Evolutionary conservation across 2,113 vertebrate species (phyloP), one percentile per base, ranked within the genome.

Genomic region (Ictidomys tridecemlineatus): DNA sequence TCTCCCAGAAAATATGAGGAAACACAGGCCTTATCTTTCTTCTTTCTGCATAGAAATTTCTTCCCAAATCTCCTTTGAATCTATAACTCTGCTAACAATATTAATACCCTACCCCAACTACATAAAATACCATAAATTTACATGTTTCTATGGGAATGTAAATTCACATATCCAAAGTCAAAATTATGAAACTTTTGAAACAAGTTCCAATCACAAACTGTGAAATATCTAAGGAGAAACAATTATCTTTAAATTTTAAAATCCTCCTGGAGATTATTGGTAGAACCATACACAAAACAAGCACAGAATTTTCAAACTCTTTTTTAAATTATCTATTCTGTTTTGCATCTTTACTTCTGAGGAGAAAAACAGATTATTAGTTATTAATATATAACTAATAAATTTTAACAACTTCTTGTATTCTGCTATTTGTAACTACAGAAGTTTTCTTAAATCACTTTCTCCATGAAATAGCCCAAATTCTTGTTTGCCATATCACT

Each of bases 191-290:
- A 45, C 56, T 79, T 74, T 92, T 83, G 4, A 90, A 92, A 94
- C 34, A 89, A 94, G 17, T 63, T 51, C 78, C 30, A 63, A 1
- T 61, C 39, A 84, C 65, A 65, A 93, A 65, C 32, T 45, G 89
- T 73, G 70, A 89, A 39, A 83, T 95, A 7, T 8, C 6, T 13
- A 28, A 51, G 26, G 10, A 51, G 11, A 91, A 87, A 80, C 3
- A 93, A 80, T 48, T 48, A 34, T 10, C 51, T 97, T 96, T 85
- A 84, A 53, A 67, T 90, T 89, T 82, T 39, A 80, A 84, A 63
- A 83, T 58, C 48, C 11, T 58, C 20, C 17, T 74, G 4, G 45
- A 77, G 32, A 17, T 17, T 56, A 42, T 77, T 63, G n/a, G 2
- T 78, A 86, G 34, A 91, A 28, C 18, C 56, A 65, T 20, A 24